phyloP scores from a whole-genome alignment of 2,797 vertebrate genomes.

The Buceros bicornis region DNA sequence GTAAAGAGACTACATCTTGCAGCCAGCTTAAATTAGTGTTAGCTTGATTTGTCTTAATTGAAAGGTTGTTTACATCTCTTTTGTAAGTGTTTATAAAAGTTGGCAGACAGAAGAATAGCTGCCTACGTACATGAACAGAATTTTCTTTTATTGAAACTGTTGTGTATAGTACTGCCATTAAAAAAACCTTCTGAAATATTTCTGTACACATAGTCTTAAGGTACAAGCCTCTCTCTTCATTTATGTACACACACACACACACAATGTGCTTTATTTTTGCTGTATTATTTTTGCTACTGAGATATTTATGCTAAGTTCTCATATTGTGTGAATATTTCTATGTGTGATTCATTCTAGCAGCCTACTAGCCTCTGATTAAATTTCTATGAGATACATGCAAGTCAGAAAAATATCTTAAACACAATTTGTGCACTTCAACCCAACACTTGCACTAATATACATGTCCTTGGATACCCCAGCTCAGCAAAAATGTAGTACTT shows the following conservation, averaged over 20 bases:
- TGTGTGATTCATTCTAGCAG: neutral
- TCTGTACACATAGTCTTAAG: neutral
- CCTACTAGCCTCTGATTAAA: neutral
- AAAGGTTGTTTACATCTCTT: constrained; percentile 32
- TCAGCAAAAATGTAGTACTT: neutral
- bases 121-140: constrained; percentile 27
- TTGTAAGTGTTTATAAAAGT: constrained; percentile 42
- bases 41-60: constrained; percentile 42
- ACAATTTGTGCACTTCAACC: neutral
- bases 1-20: constrained; percentile 1
- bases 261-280: neutral
- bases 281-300: neutral
- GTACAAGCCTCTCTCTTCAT: neutral
- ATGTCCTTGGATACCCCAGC: neutral
- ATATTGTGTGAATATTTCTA: neutral
- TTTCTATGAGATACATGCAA: neutral
- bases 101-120: constrained; percentile 33
- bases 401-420: neutral
- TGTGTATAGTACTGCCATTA: neutral
- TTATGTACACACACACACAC: neutral
- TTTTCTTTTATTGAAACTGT: constrained; percentile 30
- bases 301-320: neutral
- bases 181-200: constrained; percentile 31
- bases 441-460: neutral
- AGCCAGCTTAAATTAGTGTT: constrained; percentile 29